Base-by-base conservation (phyloP, 2,113 vertebrate species). In the Papio anubis region DNA sequence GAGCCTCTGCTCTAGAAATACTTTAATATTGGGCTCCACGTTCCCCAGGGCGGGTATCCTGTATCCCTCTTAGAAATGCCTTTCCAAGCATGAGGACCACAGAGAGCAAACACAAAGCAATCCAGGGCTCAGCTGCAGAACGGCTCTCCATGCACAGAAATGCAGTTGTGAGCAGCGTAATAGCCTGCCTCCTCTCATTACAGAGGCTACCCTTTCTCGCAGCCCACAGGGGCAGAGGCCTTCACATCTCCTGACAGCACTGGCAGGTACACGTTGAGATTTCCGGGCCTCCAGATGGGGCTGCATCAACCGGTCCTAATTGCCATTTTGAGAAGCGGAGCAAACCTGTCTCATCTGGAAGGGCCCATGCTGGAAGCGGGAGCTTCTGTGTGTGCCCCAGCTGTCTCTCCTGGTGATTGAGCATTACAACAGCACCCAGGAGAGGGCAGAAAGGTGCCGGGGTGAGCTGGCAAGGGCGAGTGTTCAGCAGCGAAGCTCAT, bases 121-220 rank as follows among this genome's bases (percentile, higher is more conserved):
- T 9, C 32, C 20, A 35, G 38, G 35, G 3, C 89, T 91, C 43
- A 59, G 40, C 3, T 3, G 17, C 59, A 45, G 68, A 81, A 21
- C n/a, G 2, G 6, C 76, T 59, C 92, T 66, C 88, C 70, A 64
- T 40, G 30, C 70, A 87, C 76, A 95, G 61, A 87, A 93, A 76
- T 38, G 73, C 61, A 80, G 20, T 7, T 45, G 3, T 57, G 61
- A 76, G 64, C 4, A 6, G 32, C 70, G 52, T 92, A 76, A 88
- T 78, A 79, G 81, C 48, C 80, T 92, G 95, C 43, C 94, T 86
- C 80, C 70, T 97, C 93, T 97, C 82, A 88, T 97, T 78, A 93
- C 30, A 66, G 81, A 90, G 38, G 6, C 61, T 84, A 40, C 20
- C 27, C 30, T 92, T 92, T 64, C 40, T 92, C 48, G 8, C 27